Conservation (phyloP, 2,113 vertebrate species). For the Plectropomus leopardus region DNA sequence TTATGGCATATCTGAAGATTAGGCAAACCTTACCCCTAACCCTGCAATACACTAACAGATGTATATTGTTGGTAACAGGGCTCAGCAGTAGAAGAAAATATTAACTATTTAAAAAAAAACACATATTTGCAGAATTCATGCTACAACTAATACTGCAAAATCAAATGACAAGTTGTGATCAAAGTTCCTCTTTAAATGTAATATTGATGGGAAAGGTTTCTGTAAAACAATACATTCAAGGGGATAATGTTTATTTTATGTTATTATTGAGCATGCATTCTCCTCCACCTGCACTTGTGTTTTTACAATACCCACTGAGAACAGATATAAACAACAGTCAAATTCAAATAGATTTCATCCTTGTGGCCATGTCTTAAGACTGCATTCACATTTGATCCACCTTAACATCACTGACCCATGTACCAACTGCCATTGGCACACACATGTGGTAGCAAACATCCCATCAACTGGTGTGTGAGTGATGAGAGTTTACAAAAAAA, state of each 20-base stretch:
- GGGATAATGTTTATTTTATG: not conserved
- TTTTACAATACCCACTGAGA: not conserved
- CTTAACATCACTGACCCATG: constrained; percentile 23
- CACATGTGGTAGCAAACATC: constrained; percentile 32
- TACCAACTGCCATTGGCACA: constrained; percentile 41
- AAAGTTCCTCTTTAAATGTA: not conserved
- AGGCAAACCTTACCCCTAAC: no score
- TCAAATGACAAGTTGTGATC: no score
- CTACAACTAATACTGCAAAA: no score
- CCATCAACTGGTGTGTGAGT: constrained; percentile 47
- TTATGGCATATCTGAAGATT: no score
- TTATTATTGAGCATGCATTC: not conserved
- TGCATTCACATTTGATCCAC: not conserved
- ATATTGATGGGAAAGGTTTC: not conserved
- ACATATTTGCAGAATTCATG: no score
- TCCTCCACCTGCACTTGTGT: not conserved
- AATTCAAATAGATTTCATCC: no score
- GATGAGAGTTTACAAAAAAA: constrained; percentile 71
- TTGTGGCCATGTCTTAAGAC: not conserved
- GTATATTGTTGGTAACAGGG: no score
- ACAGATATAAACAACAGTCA: not conserved
- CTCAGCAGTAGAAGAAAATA: no score
- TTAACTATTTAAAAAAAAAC: no score
- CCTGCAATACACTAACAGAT: no score
- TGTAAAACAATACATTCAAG: not conserved